phyloP scores from a whole-genome alignment of 1,140 invertebrate species.

The Marisa cornuarietis region DNA sequence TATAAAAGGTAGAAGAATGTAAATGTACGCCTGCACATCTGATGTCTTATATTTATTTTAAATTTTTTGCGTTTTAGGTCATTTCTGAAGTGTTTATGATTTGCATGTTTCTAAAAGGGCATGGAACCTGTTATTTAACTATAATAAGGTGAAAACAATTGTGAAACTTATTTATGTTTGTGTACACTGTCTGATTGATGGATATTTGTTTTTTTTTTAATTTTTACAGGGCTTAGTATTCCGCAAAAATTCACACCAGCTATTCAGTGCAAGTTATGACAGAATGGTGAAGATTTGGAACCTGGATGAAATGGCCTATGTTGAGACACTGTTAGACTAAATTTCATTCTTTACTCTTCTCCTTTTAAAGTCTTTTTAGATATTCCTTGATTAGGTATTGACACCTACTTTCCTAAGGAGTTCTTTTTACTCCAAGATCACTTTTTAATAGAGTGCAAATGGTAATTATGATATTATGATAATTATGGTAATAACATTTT shows the following conservation, averaged over 20 bases:
- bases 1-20: no score
- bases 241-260: slow-evolving; percentile 84
- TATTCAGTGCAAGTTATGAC: slow-evolving; percentile 86
- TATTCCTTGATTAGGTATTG: no score
- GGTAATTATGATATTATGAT: no score
- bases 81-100: background rate
- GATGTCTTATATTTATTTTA: no score
- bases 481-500: no score
- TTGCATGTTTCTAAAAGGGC: background rate
- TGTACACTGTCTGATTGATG: background rate
- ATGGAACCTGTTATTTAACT: background rate
- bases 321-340: slow-evolving; percentile 84
- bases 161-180: background rate
- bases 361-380: background rate
- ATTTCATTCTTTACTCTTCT: background rate
- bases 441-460: no score
- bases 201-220: background rate
- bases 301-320: slow-evolving; percentile 93
- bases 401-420: no score
- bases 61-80: no score
- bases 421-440: no score
- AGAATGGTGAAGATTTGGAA: slow-evolving; percentile 90
- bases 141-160: no score
- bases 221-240: slow-evolving; percentile 83
- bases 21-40: no score